Evolutionary conservation across 2,113 vertebrate genomes (phyloP), one percentile per base, ranked within the genome.

Genomic region (Megaceryle torquata): DNA sequence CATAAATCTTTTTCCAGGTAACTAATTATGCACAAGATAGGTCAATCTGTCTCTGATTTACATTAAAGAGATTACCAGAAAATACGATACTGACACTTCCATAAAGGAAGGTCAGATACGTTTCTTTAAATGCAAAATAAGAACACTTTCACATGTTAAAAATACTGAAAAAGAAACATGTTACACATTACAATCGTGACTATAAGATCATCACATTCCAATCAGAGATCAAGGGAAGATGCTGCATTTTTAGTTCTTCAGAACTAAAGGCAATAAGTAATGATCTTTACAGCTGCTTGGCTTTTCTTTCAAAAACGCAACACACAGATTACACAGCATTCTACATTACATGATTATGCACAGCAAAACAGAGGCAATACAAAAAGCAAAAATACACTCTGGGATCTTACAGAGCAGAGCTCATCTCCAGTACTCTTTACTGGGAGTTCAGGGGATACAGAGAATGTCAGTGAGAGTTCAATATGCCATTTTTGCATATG

Each of bases 31-130:
- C 82, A 96, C 46, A 12, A 96, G 97, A 89, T 94, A 96, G 46
- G 56, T 51, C 92, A 96, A 89, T 94, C 86, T 95, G 93, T 76
- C 91, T 96, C 91, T 96, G 80, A 95, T 97, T 96, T 96, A 96
- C 92, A 96, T 95, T 97, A 97, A 97, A 92, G 78, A 94, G 74
- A 92, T 94, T 88, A 95, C 64, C 82, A 95, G 65, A 96, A 91
- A 87, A 92, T 35, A 88, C 51, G 46, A 86, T 68, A 63, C 53
- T 93, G 43, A 76, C 53, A 63, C n/a, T 92, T 72, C 65, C 82
- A 69, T 60, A 74, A 87, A 96, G 72, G 82, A 94, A 91, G 50
- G 83, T 88, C 89, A 96, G 70, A 68, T 48, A 43, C 15, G 82
- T 20, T 31, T 83, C 25, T 90, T 63, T 82, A 83, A 43, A 39